Evolutionary conservation across 2,888 invertebrate species (phyloP).

Genomic region (Caradrina clavipalpis): DNA sequence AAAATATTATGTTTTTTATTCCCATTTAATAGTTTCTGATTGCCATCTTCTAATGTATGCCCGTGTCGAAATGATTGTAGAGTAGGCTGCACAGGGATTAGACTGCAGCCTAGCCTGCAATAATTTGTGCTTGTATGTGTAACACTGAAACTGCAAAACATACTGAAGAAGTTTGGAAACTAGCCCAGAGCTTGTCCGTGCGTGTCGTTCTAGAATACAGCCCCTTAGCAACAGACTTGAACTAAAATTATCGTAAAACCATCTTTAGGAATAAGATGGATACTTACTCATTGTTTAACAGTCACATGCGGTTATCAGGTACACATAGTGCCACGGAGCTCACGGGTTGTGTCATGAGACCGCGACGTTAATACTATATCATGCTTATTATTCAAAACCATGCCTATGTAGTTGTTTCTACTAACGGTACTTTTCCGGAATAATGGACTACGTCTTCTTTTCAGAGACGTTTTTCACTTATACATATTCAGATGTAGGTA

Average conservation of each 20-base stretch:
- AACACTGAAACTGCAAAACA: neutral
- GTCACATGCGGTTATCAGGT: conserved; percentile 9
- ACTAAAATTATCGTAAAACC: neutral
- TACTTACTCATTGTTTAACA: neutral
- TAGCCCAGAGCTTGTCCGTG: neutral
- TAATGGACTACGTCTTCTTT: neutral
- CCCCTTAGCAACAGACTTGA: neutral
- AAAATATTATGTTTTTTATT: neutral
- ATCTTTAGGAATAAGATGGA: neutral
- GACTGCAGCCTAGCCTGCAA: no score
- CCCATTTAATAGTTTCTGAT: neutral
- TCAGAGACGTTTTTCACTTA: neutral
- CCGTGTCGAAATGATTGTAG: neutral
- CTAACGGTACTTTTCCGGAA: neutral
- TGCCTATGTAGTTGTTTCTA: neutral
- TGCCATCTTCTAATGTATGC: neutral
- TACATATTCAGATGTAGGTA: neutral
- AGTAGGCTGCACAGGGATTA: neutral
- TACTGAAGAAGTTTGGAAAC: neutral
- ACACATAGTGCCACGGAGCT: neutral
- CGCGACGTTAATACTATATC: conserved; percentile 14
- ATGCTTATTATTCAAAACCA: neutral
- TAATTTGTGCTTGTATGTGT: no score
- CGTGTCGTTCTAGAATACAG: neutral
- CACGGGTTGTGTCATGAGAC: conserved; percentile 21